phyloP scores from a whole-genome alignment of 2,113 vertebrate species.

The Leucosticte australis region DNA sequence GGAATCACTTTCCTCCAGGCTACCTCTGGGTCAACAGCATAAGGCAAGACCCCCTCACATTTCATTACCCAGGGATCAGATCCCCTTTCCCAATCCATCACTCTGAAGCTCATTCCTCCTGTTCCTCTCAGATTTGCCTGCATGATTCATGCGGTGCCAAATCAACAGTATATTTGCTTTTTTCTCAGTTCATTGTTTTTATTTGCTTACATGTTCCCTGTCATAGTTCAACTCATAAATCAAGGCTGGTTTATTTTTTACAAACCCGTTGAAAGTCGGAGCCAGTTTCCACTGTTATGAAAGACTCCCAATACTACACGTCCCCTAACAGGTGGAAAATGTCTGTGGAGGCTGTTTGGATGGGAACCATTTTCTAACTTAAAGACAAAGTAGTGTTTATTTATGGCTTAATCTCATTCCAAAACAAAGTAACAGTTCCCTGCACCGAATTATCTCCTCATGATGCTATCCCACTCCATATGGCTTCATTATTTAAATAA shows the following conservation, averaged over 20 bases:
- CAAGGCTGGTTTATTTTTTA: conserved; percentile 67
- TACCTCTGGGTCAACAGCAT: conserved; percentile 69
- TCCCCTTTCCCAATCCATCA: conserved; percentile 62
- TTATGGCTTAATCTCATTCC: conserved; percentile 61
- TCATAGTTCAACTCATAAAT: conserved; percentile 65
- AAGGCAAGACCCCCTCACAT: conserved; percentile 68
- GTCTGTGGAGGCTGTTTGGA: conserved; percentile 56
- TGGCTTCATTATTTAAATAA: conserved; percentile 53
- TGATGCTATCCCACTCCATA: conserved; percentile 27
- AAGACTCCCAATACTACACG: conserved; percentile 39
- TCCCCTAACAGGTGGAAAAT: conserved; percentile 67
- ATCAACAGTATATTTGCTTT: conserved; percentile 65
- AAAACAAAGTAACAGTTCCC: conserved; percentile 58
- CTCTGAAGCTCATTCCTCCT: conserved; percentile 15
- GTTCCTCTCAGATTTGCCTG: conserved; percentile 24
- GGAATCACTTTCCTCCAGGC: conserved; percentile 71
- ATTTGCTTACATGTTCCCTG: conserved; percentile 71
- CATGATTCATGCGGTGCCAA: conserved; percentile 50
- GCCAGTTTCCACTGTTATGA: conserved; percentile 65
- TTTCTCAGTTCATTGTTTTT: conserved; percentile 62
- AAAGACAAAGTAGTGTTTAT: conserved; percentile 65
- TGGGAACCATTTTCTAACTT: conserved; percentile 43
- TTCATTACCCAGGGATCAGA: conserved; percentile 61
- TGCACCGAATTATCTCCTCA: conserved; percentile 18
- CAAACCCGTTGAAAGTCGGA: conserved; percentile 51